phyloP scores from a whole-genome alignment of 2,888 invertebrate genomes.

The Drosophila maculinotata region DNA sequence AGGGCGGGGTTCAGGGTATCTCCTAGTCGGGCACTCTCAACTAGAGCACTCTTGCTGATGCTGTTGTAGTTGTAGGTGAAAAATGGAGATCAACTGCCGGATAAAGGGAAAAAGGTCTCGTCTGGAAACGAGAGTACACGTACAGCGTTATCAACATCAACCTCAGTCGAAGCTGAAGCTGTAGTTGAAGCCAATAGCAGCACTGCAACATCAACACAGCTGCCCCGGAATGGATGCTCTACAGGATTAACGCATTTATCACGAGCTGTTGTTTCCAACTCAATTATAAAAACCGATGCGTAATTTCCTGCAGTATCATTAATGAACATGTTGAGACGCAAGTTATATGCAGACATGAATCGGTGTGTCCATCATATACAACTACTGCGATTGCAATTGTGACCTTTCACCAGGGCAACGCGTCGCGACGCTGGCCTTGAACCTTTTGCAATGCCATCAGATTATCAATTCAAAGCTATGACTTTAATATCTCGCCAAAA shows the following conservation, averaged over 20 bases:
- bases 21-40: no score
- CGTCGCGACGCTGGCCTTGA: slow-evolving; percentile 61
- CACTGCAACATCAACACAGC: slow-evolving; percentile 15
- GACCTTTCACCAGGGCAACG: slow-evolving; percentile 61
- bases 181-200: slow-evolving; percentile 14
- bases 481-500: slow-evolving; percentile 42
- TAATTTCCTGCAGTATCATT: slow-evolving; percentile 15
- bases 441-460: slow-evolving; percentile 52
- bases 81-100: slow-evolving; percentile 18
- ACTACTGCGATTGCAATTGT: slow-evolving; percentile 15
- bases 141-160: slow-evolving; percentile 10
- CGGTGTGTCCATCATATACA: not conserved
- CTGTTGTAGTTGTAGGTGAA: slow-evolving; percentile 7
- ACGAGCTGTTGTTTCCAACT: slow-evolving; percentile 12
- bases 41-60: no score
- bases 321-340: not conserved
- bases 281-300: slow-evolving; percentile 31
- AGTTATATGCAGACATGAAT: slow-evolving; percentile 1
- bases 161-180: not conserved
- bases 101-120: slow-evolving; percentile 17
- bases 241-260: slow-evolving; percentile 42
- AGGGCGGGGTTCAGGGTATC: no score
- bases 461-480: slow-evolving; percentile 59
- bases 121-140: slow-evolving; percentile 17
- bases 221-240: slow-evolving; percentile 27